phyloP scores from a whole-genome alignment of 2,888 invertebrate species.

The Embidobia sp. region DNA sequence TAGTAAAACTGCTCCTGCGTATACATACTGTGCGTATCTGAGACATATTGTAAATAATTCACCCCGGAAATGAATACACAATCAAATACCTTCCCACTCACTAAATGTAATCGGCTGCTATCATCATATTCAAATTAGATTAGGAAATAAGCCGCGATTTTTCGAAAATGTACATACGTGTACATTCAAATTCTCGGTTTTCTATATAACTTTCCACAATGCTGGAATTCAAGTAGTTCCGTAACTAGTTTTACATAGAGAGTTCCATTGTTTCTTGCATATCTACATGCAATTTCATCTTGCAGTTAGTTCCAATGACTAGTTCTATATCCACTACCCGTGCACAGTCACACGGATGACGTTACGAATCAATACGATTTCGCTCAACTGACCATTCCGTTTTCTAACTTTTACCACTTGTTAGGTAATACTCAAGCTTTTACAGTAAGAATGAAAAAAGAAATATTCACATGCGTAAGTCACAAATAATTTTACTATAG shows the following conservation, averaged over 20 bases:
- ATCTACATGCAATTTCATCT: constrained; percentile 23
- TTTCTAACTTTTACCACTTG: too few relatives aligned
- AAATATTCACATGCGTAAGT: too few relatives aligned
- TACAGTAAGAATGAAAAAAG: too few relatives aligned
- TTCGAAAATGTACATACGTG: constrained; percentile 5
- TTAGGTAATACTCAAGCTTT: too few relatives aligned
- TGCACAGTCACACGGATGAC: constrained; percentile 4
- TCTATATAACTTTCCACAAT: constrained; percentile 27
- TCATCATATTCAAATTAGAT: constrained; percentile 19
- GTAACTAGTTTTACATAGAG: constrained; percentile 20
- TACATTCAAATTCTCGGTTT: constrained; percentile 4
- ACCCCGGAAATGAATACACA: too few relatives aligned
- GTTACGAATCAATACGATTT: constrained; percentile 30
- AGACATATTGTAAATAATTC: too few relatives aligned
- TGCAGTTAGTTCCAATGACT: constrained; percentile 43
- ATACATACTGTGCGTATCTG: too few relatives aligned
- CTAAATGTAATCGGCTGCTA: background rate
- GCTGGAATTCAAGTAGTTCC: constrained; percentile 15
- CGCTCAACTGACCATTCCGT: background rate
- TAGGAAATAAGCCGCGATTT: constrained; percentile 2
- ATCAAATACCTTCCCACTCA: background rate
- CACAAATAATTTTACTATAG: too few relatives aligned
- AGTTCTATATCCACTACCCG: constrained; percentile 3
- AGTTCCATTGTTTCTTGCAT: constrained; percentile 21
- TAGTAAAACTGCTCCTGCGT: too few relatives aligned